Evolutionary conservation across 2,113 vertebrate species (phyloP).

Genomic region (Entelurus aequoreus): DNA sequence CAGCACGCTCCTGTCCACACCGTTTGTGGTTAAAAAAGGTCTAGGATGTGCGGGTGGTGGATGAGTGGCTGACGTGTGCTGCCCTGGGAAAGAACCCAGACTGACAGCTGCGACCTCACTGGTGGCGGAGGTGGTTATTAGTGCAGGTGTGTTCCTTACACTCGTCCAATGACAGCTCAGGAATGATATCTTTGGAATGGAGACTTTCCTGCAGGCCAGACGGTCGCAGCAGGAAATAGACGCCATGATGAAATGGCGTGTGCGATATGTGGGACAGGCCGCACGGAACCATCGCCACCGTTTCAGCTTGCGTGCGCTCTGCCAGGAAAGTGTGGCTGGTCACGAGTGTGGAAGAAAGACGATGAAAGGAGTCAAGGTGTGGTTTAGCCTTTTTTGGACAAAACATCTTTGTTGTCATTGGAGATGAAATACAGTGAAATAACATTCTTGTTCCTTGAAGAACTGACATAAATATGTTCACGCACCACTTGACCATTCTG

Average conservation of each 20-base stretch:
- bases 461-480: no score
- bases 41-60: background rate
- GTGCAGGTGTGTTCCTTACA: constrained; percentile 64
- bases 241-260: constrained; percentile 48
- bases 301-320: constrained; percentile 11
- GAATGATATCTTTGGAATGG: constrained; percentile 33
- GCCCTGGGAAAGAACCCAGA: constrained; percentile 65
- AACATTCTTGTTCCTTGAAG: no score
- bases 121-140: no score
- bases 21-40: background rate
- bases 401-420: constrained; percentile 29
- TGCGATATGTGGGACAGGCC: constrained; percentile 30
- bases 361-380: constrained; percentile 55
- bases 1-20: no score
- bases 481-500: no score
- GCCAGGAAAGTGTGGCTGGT: constrained; percentile 51
- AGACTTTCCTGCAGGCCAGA: constrained; percentile 34
- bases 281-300: constrained; percentile 43
- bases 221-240: constrained; percentile 55
- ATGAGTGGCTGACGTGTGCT: constrained; percentile 53
- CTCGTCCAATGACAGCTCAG: constrained; percentile 11
- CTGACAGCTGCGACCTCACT: constrained; percentile 54
- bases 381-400: constrained; percentile 36
- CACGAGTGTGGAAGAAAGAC: constrained; percentile 43
- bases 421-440: no score